Conservation (phyloP, 2,888 invertebrate species). For the Dryomyza anilis region DNA sequence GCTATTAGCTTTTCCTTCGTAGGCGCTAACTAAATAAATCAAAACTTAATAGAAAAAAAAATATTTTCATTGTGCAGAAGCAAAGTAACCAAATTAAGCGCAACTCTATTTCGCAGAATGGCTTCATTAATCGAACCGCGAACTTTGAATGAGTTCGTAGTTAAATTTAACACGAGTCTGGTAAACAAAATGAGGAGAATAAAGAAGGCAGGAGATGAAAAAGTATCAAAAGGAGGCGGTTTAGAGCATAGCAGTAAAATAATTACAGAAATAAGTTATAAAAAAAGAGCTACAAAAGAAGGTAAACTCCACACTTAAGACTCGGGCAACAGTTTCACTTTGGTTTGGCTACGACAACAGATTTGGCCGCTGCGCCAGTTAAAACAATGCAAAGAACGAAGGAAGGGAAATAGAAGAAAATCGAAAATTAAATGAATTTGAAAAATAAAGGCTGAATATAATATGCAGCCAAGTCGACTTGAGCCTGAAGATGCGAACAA, state of each 20-base stretch:
- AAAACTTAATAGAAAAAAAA: background rate
- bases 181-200: background rate
- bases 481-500: background rate
- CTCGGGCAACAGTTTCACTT: background rate
- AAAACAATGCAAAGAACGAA: no score
- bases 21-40: no score
- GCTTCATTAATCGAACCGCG: constrained; percentile 10
- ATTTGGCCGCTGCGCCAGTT: constrained; percentile 11
- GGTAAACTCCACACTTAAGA: no score
- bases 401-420: background rate
- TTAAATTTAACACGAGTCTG: background rate
- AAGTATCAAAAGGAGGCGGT: background rate
- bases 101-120: constrained; percentile 8
- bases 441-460: background rate
- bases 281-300: no score
- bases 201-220: background rate
- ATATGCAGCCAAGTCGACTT: background rate
- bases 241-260: background rate
- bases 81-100: constrained; percentile 4
- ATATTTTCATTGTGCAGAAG: background rate
- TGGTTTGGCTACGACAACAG: background rate
- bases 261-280: no score
- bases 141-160: constrained; percentile 5
- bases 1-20: background rate
- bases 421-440: no score